These are phyloP conservation scores for Phyllopteryx taeniolatus DNA, from an alignment of 2,113 vertebrate genomes.

Conservation along the genomic window DNA sequence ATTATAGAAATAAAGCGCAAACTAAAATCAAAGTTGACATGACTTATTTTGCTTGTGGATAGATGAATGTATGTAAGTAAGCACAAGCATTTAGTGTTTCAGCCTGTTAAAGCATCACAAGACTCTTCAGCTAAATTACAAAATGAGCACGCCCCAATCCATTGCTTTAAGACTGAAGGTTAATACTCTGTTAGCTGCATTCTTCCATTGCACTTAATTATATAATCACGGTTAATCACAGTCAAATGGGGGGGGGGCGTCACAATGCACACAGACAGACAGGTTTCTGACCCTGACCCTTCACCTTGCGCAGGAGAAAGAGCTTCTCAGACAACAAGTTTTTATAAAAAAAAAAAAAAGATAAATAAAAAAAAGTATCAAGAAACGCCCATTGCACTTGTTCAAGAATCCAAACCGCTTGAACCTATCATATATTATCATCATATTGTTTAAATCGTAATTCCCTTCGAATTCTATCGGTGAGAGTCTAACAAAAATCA, in stretches of 20 bases:
- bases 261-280: neutral
- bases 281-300: conserved; percentile 45
- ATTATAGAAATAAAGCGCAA: neutral
- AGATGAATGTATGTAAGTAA: neutral
- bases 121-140: neutral
- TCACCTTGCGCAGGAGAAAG: conserved; percentile 14
- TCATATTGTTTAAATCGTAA: neutral
- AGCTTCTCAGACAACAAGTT: conserved; percentile 17
- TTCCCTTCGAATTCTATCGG: neutral
- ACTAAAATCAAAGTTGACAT: neutral
- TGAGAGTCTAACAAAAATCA: neutral
- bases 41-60: neutral
- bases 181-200: conserved; percentile 30
- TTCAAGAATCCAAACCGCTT: neutral
- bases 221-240: conserved; percentile 54
- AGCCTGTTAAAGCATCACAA: neutral
- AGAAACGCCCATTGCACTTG: neutral
- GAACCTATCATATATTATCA: neutral
- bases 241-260: conserved; percentile 25
- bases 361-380: neutral
- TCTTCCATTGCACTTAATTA: conserved; percentile 34
- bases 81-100: neutral
- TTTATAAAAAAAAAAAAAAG: too few species aligned
- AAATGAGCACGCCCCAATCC: neutral
- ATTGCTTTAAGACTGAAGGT: conserved; percentile 15